Evolutionary conservation across 2,113 vertebrate species (phyloP).

Genomic region (Pithys albifrons): DNA sequence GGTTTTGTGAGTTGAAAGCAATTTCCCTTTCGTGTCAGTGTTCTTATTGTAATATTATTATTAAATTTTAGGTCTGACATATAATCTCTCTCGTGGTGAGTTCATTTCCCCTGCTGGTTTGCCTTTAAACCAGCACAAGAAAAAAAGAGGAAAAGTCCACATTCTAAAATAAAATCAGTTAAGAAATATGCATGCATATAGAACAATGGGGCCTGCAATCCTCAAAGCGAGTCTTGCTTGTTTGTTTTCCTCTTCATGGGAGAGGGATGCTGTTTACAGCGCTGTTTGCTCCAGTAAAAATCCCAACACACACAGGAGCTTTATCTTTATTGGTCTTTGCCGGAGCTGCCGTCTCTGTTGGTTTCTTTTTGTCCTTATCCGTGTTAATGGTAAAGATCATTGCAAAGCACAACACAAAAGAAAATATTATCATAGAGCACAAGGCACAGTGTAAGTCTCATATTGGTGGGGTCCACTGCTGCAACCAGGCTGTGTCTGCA

Average conservation of each 20-base stretch:
- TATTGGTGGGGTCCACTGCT: background rate
- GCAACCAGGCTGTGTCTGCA: background rate
- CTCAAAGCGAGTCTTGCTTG: rapidly evolving
- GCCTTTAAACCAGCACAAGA: too few species aligned
- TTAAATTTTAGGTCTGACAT: too few species aligned
- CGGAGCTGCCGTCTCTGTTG: background rate
- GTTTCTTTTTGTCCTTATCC: background rate
- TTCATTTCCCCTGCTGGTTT: too few species aligned
- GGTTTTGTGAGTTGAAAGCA: too few species aligned
- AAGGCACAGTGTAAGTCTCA: background rate
- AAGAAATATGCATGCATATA: background rate
- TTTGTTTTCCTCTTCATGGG: background rate
- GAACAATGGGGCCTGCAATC: background rate
- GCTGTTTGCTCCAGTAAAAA: background rate
- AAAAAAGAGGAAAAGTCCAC: background rate
- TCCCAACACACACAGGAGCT: background rate
- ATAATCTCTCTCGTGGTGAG: too few species aligned
- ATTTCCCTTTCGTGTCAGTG: too few species aligned
- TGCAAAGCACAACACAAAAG: background rate
- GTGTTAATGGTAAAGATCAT: background rate
- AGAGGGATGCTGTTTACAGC: background rate
- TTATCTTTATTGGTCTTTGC: background rate
- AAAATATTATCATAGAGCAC: background rate
- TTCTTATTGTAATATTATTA: too few species aligned
- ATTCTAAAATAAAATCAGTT: background rate